Evolutionary conservation across 2,888 invertebrate genomes (phyloP).

Genomic region (Cephus rjabovi): DNA sequence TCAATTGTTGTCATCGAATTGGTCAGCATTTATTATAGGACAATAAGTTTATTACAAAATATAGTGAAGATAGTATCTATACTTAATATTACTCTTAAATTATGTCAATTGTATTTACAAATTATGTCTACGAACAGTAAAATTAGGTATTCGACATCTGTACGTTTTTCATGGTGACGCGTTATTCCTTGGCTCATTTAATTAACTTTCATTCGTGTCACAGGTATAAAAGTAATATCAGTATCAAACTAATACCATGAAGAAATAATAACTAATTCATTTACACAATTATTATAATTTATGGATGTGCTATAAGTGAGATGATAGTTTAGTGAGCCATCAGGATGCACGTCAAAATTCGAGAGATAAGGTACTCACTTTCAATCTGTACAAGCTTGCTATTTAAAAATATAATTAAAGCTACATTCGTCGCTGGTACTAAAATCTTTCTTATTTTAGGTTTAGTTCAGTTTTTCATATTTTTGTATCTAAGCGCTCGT

Average conservation of each 20-base stretch:
- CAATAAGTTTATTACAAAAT: neutral
- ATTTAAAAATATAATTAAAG: constrained; percentile 40
- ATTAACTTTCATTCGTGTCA: constrained; percentile 24
- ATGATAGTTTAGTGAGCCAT: neutral
- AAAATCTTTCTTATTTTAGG: constrained; percentile 27
- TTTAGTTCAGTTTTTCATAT: neutral
- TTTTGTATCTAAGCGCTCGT: neutral
- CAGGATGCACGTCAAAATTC: neutral
- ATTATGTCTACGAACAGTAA: neutral
- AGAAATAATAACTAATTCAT: neutral
- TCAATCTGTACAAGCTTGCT: constrained; percentile 17
- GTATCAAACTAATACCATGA: neutral
- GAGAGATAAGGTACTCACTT: neutral
- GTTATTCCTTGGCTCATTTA: neutral
- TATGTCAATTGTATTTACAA: neutral
- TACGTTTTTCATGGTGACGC: neutral
- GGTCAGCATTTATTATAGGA: neutral
- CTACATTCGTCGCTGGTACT: constrained; percentile 45
- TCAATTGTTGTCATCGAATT: neutral
- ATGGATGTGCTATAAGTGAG: neutral
- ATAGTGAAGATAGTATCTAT: neutral
- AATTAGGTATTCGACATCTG: neutral
- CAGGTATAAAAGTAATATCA: constrained; percentile 21
- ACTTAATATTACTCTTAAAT: neutral
- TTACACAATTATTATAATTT: neutral